Base-by-base conservation (phyloP, 2,888 invertebrate species). In the Dicyrtoma fusca region DNA sequence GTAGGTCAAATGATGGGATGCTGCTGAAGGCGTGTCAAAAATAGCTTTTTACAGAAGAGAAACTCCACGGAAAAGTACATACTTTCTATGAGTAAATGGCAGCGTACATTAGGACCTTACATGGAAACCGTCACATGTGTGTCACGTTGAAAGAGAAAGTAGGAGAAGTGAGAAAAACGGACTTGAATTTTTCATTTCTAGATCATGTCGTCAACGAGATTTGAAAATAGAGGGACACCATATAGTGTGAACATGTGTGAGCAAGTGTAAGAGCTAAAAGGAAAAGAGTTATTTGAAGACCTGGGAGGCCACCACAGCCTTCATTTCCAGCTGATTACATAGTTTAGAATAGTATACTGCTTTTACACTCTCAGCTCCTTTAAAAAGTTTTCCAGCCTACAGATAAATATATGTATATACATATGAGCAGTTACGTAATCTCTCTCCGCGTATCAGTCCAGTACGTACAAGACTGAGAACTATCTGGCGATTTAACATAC, bases 321-420 rank as follows among this genome's bases (percentile, higher is more conserved):
- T 61, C 61, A 61, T 61, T 61, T 61, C 42, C 44, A 61, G 44
- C 61, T 61, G 61, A 61, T 61, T 61, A 61, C 44, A n/a, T 42
- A 61, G 42, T 61, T 61, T 61, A 17, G 44, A 61, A 61, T 61
- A 8, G 61, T 17, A 44, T 21, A 61, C 26, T 19, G 17, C 42
- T 44, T 19, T 10, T 44, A 44, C 42, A 17, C 17, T 61, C 19
- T 44, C n/a, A 44, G 42, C 34, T 34, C 25, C 59, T 11, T 61
- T 59, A n/a, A 25, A 55, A 59, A 59, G 59, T 59, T 59, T 55
- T 51, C 3, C 8, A 34, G 34, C 34, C 3, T 34, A 34, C 34
- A 34, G 3, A 34, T 34, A 34, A 5, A 34, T 8, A 8, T 34
- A 34, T 8, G 8, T 34, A 34, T 34, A 8, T 34, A 34, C 4